Percentiles rank a stretch among this genome's conserved stretches.
phyloP scores from a whole-genome alignment of 2,888 invertebrate genomes.

The Sialis fuliginosa region DNA sequence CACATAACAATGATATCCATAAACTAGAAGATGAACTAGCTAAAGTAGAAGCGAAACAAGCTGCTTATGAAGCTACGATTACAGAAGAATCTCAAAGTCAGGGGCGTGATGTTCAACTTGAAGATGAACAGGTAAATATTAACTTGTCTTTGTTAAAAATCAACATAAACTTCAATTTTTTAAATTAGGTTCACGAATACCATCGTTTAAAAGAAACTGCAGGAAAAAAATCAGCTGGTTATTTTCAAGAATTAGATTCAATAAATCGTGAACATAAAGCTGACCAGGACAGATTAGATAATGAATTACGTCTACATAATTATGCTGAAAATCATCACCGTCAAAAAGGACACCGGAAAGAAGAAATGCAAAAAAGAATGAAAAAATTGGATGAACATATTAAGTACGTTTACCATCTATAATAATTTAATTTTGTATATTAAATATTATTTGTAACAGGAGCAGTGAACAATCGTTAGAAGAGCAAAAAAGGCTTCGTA shows the following conservation, averaged over 20 bases:
- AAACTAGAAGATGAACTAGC: constrained; percentile 70
- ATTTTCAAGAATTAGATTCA: constrained; percentile 87
- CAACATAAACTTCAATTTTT: too few species aligned
- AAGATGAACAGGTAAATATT: constrained; percentile 65
- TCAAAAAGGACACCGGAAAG: constrained; percentile 83
- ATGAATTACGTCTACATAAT: constrained; percentile 71
- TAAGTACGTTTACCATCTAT: constrained; percentile 14
- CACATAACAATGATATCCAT: constrained; percentile 74
- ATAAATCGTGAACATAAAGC: constrained; percentile 95
- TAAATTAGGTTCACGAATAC: constrained; percentile 48
- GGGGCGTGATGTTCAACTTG: constrained; percentile 80
- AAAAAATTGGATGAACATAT: constrained; percentile 93
- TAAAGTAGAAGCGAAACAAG: constrained; percentile 57
- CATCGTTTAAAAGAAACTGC: constrained; percentile 92
- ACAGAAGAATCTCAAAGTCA: constrained; percentile 65
- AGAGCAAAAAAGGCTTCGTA: constrained; percentile 68
- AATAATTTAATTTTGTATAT: too few species aligned
- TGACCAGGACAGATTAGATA: constrained; percentile 88
- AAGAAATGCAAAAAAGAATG: constrained; percentile 83
- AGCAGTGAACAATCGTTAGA: constrained; percentile 77
- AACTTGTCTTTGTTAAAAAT: too few species aligned
- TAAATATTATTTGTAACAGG: constrained; percentile 3
- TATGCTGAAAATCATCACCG: constrained; percentile 80
- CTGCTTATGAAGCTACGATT: constrained; percentile 66
- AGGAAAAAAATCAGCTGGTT: constrained; percentile 80